Base-by-base conservation (phyloP, 2,888 invertebrate species). In the Meliscaeva auricollis region DNA sequence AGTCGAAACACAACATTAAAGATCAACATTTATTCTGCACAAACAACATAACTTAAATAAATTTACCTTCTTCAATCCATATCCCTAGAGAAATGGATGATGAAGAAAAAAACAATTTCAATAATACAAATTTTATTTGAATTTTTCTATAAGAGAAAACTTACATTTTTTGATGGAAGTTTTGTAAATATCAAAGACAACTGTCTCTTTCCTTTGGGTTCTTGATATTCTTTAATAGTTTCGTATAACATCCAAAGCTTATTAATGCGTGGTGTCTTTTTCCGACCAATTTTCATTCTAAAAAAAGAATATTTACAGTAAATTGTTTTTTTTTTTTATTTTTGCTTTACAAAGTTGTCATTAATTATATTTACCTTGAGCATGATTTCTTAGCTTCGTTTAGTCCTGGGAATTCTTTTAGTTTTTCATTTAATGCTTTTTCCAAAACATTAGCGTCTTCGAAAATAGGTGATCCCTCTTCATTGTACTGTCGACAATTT, bases 401-500 rank as follows among this genome's bases (percentile, higher is more conserved):
- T 58, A 94, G 92, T 0, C 94, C 94, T 56, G 95, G 95, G 30
- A 96, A 92, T 78, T 97, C 97, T 88, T 95, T 95, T 0, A 97
- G 93, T 91, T 97, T 97, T 78, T 97, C 96, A 91, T 95, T 95
- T 87, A 99, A 93, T 6, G 97, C 95, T 87, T 95, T 95, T 90
- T 99, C 98, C 72, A 99, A 93, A 32, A 96, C 94, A 89, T 96
- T 97, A 2, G 99, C 98, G 93, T 99, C 99, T 89, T 98, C 97
- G 90, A 97, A 98, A 88, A 99, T 98, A 91, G 96, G 95, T 0
- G 99, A 99, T 9, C 97, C 96, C 92, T 98, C 97, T 92, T 99
- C 99, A 91, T 99, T 99, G 92, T 98, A 99, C 88, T 97, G 97
- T 0, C 98, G 96, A 90, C 99, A 99, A 93, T 99, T 99, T 77